Base-by-base conservation (phyloP, 2,797 vertebrate genomes). In the Hyperoplus immaculatus region DNA sequence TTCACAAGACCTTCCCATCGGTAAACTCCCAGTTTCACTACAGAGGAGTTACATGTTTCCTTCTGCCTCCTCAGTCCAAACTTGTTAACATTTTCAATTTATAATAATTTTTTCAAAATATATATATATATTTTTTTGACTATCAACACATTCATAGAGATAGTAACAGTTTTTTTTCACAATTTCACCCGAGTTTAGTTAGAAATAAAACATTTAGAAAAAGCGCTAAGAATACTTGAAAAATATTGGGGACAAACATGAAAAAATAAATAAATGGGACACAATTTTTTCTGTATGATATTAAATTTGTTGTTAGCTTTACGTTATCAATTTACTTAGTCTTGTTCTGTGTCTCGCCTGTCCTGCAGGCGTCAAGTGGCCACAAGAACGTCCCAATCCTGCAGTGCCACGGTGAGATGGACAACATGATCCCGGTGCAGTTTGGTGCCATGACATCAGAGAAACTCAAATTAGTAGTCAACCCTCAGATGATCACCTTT, bases 391-490 rank as follows among this genome's bases (percentile, higher is more conserved):
- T 96, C 14, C 95, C 97, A 42, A 97, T 99, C 90, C 93, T 99
- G 91, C 98, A 99, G 90, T 99, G 98, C 92, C 98, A 99, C 0
- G 98, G 98, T 12, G 97, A 98, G 84, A 84, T 93, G 85, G 98
- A 99, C 80, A 75, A 81, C 81, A 97, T 99, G 97, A 97, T 99
- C 83, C 98, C 97, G 0, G 83, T 95, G 53, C 95, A 95, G 54
- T 98, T 97, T 4, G 98, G 97, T 55, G 94, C 93, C 68, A 93
- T 98, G 95, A 99, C 98, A 0, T 93, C 96, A 0, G 96, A 97
- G 80, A 99, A 97, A 84, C 97, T 99, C 69, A 97, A 95, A 87
- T 89, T 87, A 7, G 93, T 99, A 0, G 95, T 99, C 87, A 94
- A 94, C 65, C 97, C 97, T 16, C 67, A 94, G 79, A 95, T 96